These are phyloP conservation scores for Sterna hirundo DNA, from an alignment of 2,113 vertebrate species.

Conservation along the genomic window DNA sequence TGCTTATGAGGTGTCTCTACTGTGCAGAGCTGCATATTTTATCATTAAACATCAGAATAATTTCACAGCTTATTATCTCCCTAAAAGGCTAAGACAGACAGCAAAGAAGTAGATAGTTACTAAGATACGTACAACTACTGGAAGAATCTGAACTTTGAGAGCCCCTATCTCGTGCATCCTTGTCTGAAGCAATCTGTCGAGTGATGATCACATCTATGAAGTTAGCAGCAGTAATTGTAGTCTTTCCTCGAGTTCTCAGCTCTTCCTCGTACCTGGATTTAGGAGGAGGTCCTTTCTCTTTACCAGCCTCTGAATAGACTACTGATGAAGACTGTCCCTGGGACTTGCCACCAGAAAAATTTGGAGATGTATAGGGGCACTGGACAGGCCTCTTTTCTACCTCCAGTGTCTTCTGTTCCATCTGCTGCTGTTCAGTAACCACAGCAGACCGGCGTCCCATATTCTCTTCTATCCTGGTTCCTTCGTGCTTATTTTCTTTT, in stretches of 20 bases:
- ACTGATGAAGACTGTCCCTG: constrained; percentile 77
- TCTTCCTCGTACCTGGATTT: constrained; percentile 98
- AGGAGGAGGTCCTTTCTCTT: constrained; percentile 91
- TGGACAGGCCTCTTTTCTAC: constrained; percentile 83
- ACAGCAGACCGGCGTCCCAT: constrained; percentile 79
- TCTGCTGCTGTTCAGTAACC: constrained; percentile 79
- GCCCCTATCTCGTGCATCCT: constrained; percentile 91
- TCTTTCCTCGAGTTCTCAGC: constrained; percentile 94
- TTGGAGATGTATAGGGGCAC: constrained; percentile 77
- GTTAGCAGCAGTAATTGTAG: constrained; percentile 96
- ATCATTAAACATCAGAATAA: neutral
- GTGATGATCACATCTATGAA: constrained; percentile 99
- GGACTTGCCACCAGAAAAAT: constrained; percentile 83
- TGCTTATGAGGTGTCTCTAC: neutral
- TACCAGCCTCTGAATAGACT: constrained; percentile 85
- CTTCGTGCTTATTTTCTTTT: constrained; percentile 90
- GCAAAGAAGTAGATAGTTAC: constrained; percentile 32
- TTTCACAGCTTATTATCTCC: neutral
- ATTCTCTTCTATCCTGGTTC: constrained; percentile 83
- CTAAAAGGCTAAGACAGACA: constrained; percentile 39
- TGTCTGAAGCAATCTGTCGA: constrained; percentile 95
- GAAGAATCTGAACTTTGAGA: constrained; percentile 97
- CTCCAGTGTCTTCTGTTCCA: constrained; percentile 77
- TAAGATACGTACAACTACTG: constrained; percentile 88
- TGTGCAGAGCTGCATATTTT: neutral